Conservation (phyloP, 1,140 invertebrate species). For the Drosophila navojoa region DNA sequence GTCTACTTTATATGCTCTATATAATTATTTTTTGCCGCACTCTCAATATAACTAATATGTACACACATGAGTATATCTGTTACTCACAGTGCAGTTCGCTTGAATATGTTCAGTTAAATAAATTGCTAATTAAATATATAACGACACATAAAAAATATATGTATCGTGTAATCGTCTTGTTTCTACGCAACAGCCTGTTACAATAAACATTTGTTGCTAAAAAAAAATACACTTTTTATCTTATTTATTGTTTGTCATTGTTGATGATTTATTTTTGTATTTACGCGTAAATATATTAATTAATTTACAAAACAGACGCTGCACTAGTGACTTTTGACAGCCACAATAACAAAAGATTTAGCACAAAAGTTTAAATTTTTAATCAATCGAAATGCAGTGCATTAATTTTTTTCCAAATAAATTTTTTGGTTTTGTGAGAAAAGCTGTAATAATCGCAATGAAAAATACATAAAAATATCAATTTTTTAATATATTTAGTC, state of each 20-base stretch:
- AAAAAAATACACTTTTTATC: not conserved
- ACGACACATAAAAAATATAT: too few species aligned
- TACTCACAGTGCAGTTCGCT: conserved; percentile 1
- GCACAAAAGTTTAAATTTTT: conserved; percentile 34
- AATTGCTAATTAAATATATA: not conserved
- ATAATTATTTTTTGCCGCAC: not conserved
- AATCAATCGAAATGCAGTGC: conserved; percentile 18
- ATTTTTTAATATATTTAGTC: too few species aligned
- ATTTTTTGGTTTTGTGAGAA: not conserved
- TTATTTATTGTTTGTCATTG: conserved; percentile 18
- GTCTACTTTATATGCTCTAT: conserved; percentile 8
- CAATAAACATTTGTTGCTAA: not conserved
- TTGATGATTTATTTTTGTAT: conserved; percentile 75
- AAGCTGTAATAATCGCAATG: not conserved
- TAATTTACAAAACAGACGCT: conserved; percentile 77
- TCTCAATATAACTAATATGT: conserved; percentile 6
- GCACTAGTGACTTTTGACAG: conserved; percentile 45
- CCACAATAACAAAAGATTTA: conserved; percentile 19
- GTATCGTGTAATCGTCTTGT: too few species aligned
- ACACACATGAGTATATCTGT: not conserved
- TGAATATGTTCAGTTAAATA: conserved; percentile 8
- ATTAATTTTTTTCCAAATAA: conserved; percentile 33
- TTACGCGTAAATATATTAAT: conserved; percentile 70
- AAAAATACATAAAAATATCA: not conserved
- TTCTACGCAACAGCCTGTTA: conserved; percentile 4